Percentiles rank a stretch among this genome's conserved stretches.
These are phyloP conservation scores for Mixornis gularis DNA, from an alignment of 2,113 vertebrate genomes.

Conservation along the genomic window DNA sequence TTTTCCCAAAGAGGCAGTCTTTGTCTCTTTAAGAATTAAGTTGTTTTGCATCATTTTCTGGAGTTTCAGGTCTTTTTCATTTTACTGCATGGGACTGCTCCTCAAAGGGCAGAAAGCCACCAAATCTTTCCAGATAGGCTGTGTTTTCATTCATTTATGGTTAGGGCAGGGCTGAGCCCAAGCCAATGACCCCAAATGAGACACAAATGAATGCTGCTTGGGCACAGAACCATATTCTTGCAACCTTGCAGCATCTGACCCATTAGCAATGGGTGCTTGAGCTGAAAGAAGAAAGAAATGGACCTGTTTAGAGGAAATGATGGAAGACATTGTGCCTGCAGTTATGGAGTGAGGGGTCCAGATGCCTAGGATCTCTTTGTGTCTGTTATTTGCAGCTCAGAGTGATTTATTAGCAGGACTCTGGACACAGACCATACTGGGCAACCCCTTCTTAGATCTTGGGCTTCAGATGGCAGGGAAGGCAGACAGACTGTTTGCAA, in stretches of 20 bases:
- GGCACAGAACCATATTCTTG: background rate
- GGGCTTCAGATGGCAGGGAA: conserved; percentile 1
- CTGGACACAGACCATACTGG: background rate
- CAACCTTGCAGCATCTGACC: background rate
- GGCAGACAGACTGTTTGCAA: conserved; percentile 15
- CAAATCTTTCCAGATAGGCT: background rate
- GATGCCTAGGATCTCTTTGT: conserved; percentile 16
- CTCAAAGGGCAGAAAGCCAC: background rate
- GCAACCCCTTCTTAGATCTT: background rate
- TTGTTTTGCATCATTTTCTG: background rate
- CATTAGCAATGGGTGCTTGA: background rate
- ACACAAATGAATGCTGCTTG: background rate
- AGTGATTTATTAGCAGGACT: conserved; percentile 26
- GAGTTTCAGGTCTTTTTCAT: background rate
- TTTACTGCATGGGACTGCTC: background rate
- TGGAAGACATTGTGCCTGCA: background rate
- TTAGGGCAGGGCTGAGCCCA: background rate
- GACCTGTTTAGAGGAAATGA: background rate
- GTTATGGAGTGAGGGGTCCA: background rate
- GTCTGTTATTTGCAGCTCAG: background rate
- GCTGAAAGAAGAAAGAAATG: background rate
- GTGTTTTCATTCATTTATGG: background rate
- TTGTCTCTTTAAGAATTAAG: background rate
- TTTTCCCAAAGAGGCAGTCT: background rate
- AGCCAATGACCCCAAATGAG: background rate